phyloP scores from a whole-genome alignment of 2,888 invertebrate species.

The Margaritifera margaritifera region DNA sequence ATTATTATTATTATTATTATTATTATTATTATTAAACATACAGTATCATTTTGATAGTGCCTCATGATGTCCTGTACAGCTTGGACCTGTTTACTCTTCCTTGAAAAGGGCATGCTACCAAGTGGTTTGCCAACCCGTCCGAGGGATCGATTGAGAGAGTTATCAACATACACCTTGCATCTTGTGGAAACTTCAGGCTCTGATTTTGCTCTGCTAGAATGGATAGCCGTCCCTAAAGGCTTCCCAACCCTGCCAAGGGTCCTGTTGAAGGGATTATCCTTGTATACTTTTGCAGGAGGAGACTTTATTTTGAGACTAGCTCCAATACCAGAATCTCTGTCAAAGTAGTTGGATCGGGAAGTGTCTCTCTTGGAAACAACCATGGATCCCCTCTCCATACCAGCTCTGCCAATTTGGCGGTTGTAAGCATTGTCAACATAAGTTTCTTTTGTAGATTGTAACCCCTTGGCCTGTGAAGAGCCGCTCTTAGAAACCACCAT shows the following conservation, averaged over 20 bases:
- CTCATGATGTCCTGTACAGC: not conserved
- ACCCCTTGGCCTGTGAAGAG: too few species aligned
- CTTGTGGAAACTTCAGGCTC: not conserved
- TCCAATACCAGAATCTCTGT: too few species aligned
- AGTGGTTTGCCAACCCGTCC: conserved; percentile 20
- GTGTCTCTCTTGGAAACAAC: too few species aligned
- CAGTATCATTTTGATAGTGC: not conserved
- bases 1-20: too few species aligned
- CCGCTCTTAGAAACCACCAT: conserved; percentile 1
- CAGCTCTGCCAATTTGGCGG: conserved; percentile 13
- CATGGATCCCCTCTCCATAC: conserved; percentile 7
- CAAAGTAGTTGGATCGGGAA: too few species aligned
- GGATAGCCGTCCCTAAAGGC: conserved; percentile 17
- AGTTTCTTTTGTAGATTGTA: conserved; percentile 4
- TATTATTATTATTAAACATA: too few species aligned
- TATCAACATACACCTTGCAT: conserved; percentile 18
- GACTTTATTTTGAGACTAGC: not conserved
- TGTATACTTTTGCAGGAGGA: conserved; percentile 11
- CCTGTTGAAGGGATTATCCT: conserved; percentile 17
- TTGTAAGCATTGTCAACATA: conserved; percentile 23
- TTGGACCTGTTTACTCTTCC: not conserved
- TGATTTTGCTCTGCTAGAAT: not conserved
- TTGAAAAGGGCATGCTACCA: conserved; percentile 14
- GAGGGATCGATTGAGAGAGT: conserved; percentile 14
- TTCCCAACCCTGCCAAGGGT: conserved; percentile 15